Evolutionary conservation across 2,797 vertebrate species (phyloP), one percentile per base, ranked within the genome.

Genomic region (Thalassophryne amazonica): DNA sequence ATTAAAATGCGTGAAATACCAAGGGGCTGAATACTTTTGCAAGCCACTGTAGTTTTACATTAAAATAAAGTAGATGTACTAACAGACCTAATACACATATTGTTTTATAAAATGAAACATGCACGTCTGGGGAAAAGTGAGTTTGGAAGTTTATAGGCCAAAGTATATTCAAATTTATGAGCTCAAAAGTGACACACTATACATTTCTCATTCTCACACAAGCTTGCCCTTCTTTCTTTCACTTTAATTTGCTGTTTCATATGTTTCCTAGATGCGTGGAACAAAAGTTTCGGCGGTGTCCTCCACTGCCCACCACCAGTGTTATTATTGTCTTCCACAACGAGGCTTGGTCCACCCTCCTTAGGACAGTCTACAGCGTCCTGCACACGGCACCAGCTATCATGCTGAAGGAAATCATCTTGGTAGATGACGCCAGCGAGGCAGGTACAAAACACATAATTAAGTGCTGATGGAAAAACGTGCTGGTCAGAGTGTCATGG

Each of bases 251-350:
- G 18, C 18, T 12, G 0, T 30, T 28, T 12, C 29, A 35, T 18
- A 4, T 21, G 17, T 20, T n/a, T 1, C 4, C 2, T 53, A 98
- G 96, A 82, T 98, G 96, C 52, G 90, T 97, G 2, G 90, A 93
- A 21, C 94, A 91, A 60, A 94, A 87, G 67, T 98, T 94, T 80
- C 91, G 64, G 20, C 92, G 89, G 27, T 98, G 95, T 4, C 95
- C 96, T 0, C 70, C 88, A 0, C 90, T 98, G 13, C 94, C 93
- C 12, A 86, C 85, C 55, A 98, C 96, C 73, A 98, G 95, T 1
- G 92, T 98, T 10, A 76, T 98, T 63, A 96, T 98, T 2, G 94
- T 98, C 16, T 98, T 98, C 78, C 96, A 98, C 70, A 98, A 98
- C 0, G 96, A 98, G 71, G 96, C 96, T 14, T 97, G 96, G 96